Percentiles rank a stretch among this genome's conserved stretches.
phyloP scores from a whole-genome alignment of 1,140 invertebrate species.

The Littorina saxatilis region DNA sequence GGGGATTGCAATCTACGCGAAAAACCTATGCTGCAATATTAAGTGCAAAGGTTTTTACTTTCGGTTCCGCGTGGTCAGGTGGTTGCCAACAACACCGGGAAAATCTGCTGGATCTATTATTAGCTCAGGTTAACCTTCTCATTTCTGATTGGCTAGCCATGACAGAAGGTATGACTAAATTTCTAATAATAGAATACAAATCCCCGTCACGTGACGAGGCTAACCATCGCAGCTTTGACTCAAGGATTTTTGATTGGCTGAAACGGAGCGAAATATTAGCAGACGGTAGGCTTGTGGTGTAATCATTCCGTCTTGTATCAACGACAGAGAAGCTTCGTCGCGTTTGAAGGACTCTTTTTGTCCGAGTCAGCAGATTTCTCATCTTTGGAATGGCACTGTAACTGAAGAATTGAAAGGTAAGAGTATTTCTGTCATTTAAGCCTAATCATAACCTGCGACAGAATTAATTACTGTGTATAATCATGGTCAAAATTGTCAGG shows the following conservation, averaged over 20 bases:
- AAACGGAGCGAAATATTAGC: background rate
- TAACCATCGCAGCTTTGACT: background rate
- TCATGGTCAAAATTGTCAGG: no score
- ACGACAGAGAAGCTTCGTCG: no score
- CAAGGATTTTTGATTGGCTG: constrained; percentile 13
- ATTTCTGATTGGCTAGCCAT: background rate
- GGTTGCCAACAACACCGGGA: background rate
- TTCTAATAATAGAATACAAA: background rate
- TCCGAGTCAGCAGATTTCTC: background rate
- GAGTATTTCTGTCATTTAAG: background rate
- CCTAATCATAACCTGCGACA: background rate
- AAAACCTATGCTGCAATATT: no score
- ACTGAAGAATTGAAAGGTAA: background rate
- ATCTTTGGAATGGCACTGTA: background rate
- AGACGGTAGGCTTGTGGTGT: background rate
- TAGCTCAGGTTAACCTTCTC: constrained; percentile 8
- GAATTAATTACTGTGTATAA: no score
- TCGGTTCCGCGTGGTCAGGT: background rate
- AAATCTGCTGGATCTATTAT: constrained; percentile 1
- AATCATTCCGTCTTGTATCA: no score
- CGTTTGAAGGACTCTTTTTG: no score
- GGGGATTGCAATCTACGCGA: background rate
- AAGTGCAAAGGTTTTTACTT: background rate
- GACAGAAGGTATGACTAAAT: background rate
- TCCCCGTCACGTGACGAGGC: background rate